Evolutionary conservation across 2,113 vertebrate species (phyloP).

Genomic region (Pantherophis guttatus): DNA sequence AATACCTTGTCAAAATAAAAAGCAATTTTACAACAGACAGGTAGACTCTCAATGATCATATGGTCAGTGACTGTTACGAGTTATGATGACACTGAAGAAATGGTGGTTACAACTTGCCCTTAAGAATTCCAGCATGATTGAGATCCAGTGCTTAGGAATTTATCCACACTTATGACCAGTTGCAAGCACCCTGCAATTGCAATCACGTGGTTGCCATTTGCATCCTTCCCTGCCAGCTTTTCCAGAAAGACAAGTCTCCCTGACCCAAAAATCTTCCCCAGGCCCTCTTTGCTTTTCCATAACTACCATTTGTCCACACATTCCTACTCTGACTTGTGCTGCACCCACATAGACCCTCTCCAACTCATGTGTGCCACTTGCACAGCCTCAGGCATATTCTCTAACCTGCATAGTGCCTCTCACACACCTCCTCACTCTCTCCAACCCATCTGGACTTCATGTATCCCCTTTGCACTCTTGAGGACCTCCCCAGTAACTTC

Average conservation of each 20-base stretch:
- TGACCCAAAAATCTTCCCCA: too few relatives aligned
- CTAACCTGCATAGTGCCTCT: neutral
- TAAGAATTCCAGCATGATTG: neutral
- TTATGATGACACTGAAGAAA: neutral
- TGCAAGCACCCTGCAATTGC: neutral
- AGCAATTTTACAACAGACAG: slow-evolving; percentile 48
- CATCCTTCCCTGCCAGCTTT: neutral
- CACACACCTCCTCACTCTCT: neutral
- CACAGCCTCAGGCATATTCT: neutral
- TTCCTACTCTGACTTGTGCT: neutral
- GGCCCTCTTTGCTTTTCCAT: too few relatives aligned
- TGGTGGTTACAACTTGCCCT: neutral
- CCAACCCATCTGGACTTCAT: neutral
- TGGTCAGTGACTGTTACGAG: neutral
- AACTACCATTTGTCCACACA: too few relatives aligned
- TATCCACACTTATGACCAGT: neutral
- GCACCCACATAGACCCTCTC: neutral
- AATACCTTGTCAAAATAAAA: slow-evolving; percentile 57
- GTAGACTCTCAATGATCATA: neutral
- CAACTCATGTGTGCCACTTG: neutral
- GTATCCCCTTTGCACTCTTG: neutral
- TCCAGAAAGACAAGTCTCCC: neutral
- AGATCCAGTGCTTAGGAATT: neutral
- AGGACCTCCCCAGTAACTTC: neutral
- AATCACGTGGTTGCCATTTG: neutral